Conservation (phyloP, 2,888 invertebrate species). For the Xestia sexstrigata region DNA sequence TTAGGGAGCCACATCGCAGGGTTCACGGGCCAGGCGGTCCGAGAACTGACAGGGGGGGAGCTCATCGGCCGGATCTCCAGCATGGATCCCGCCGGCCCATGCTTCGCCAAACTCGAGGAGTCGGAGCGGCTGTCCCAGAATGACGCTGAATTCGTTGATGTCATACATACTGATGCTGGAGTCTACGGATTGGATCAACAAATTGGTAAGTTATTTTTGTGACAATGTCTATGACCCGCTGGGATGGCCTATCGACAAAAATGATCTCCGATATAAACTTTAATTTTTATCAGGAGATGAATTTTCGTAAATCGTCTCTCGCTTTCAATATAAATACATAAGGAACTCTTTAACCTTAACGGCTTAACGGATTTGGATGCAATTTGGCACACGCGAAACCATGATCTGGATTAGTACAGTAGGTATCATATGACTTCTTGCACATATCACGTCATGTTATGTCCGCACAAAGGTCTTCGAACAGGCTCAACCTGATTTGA, state of each 20-base stretch:
- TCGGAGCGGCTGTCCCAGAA: slow-evolving; percentile 72
- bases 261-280: neutral
- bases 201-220: slow-evolving; percentile 76
- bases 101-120: slow-evolving; percentile 79
- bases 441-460: neutral
- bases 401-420: neutral
- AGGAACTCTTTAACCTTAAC: too few species aligned
- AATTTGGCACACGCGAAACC: neutral
- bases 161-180: slow-evolving; percentile 82
- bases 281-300: neutral
- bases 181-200: slow-evolving; percentile 79
- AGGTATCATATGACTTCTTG: neutral
- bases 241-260: neutral
- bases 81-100: slow-evolving; percentile 87
- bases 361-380: neutral
- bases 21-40: slow-evolving; percentile 81
- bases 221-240: neutral
- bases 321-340: neutral
- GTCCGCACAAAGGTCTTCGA: neutral
- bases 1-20: slow-evolving; percentile 84
- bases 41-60: slow-evolving; percentile 73
- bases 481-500: neutral
- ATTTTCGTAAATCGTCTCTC: neutral
- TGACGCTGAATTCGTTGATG: slow-evolving; percentile 83
- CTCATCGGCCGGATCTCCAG: slow-evolving; percentile 80